phyloP scores from a whole-genome alignment of 2,113 vertebrate species.

The Dromiciops gliroides region DNA sequence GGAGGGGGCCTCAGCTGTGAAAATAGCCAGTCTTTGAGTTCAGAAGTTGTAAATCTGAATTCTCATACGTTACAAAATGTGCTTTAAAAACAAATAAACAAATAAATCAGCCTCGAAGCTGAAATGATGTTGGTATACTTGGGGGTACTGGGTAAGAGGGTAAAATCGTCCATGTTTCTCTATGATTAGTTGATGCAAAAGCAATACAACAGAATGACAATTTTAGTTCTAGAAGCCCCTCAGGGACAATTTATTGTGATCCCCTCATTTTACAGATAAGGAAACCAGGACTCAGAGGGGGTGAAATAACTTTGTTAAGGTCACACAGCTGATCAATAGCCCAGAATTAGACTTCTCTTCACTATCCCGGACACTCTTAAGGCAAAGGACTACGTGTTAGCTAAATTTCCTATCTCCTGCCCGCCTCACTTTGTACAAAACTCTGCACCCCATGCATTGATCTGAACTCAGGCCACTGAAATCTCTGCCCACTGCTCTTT shows the following conservation, averaged over 20 bases:
- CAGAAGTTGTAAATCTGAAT: neutral
- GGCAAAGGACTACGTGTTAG: neutral
- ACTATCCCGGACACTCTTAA: neutral
- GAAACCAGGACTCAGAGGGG: neutral
- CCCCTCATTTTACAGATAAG: neutral
- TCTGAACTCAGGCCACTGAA: neutral
- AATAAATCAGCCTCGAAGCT: neutral
- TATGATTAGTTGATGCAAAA: neutral
- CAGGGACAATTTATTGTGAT: neutral
- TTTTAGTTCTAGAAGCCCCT: neutral
- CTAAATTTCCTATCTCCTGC: neutral
- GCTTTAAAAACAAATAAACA: slow-evolving; percentile 12
- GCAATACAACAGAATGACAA: neutral
- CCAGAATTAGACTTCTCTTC: neutral
- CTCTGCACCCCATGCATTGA: neutral
- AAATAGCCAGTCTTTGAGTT: neutral
- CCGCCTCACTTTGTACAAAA: neutral
- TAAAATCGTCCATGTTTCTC: neutral
- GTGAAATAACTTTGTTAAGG: neutral
- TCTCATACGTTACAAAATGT: neutral
- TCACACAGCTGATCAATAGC: neutral
- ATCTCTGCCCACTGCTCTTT: neutral
- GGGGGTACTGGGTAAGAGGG: neutral
- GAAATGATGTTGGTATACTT: neutral
- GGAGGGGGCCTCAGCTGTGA: slow-evolving; percentile 16